Evolutionary conservation across 1,140 invertebrate genomes (phyloP), one percentile per base, ranked within the genome.

Genomic region (Dolichoris vasculosae): DNA sequence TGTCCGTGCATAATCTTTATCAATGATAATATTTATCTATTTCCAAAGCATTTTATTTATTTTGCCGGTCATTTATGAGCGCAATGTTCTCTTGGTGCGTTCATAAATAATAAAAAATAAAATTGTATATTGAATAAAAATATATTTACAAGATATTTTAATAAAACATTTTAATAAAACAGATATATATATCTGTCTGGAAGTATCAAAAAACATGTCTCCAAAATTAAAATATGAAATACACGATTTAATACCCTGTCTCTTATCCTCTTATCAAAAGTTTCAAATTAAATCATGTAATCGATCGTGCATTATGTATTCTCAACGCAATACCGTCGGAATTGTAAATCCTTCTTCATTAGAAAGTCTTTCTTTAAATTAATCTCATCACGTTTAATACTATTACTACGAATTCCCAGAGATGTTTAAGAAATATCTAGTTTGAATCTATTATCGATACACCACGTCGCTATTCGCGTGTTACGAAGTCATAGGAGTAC

Each of bases 341-440:
- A 73, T 43, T 6, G 4, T 23, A 20, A 26, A 35, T 23, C 23
- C 40, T 23, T 32, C 69, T 11, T 20, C 23, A 43, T 43, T 43
- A 17, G 69, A 73, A 73, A 73, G 69, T n/a, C 69, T 43, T 43
- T 40, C 38, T 7, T 43, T 73, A 73, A 73, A 73, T 43, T 9
- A 73, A 73, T 32, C 67, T 7, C 13, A 38, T 69, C 67, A 38
- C 32, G 67, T 38, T 38, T 40, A 69, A 38, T 69, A 32, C 35
- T 69, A 38, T 69, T 38, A 38, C 17, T 20, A 20, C 67, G 67
- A 38, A 26, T 59, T 59, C 7, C 23, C 2, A 38, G 67, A 38
- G 67, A 35, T 38, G 67, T 35, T 35, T 69, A 17, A 69, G 67
- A 38, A 38, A 38, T 38, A 38, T 38, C 67, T 9, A 38, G 67